These are phyloP conservation scores for Blastomussa wellsi DNA, from an alignment of 92 coral and sea anemone genomes.

Conservation along the genomic window DNA sequence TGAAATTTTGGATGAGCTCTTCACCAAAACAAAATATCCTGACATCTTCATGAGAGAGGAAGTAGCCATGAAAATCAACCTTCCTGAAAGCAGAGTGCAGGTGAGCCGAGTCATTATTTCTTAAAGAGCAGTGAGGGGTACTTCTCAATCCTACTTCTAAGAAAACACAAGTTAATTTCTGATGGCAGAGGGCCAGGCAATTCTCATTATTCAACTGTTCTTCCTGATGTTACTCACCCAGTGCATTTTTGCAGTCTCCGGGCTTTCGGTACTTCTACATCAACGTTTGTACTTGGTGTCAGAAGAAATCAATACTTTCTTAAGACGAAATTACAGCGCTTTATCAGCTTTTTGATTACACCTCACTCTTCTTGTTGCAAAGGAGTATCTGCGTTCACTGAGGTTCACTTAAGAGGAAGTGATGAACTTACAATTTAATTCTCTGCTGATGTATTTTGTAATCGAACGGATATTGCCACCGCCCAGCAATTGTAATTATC, in stretches of 20 bases:
- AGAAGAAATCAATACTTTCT: not conserved
- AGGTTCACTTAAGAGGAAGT: not conserved
- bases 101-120: constrained; percentile 33
- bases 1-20: constrained; percentile 92
- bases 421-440: constrained; percentile 1
- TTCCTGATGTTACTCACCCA: not conserved
- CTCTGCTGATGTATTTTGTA: constrained; percentile 6
- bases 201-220: not conserved
- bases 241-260: not conserved
- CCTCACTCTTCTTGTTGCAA: not conserved
- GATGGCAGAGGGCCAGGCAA: not conserved
- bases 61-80: constrained; percentile 93
- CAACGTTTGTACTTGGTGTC: not conserved
- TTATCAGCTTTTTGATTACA: not conserved
- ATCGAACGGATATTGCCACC: not conserved
- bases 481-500: constrained; percentile 5
- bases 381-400: not conserved
- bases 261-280: not conserved
- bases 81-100: constrained; percentile 97
- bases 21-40: constrained; percentile 93
- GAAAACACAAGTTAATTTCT: not conserved
- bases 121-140: not conserved
- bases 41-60: constrained; percentile 99
- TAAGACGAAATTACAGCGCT: not conserved
- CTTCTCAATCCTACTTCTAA: not conserved